These are phyloP conservation scores for Spodoptera litura DNA, from an alignment of 1,140 invertebrate genomes.

Conservation along the genomic window DNA sequence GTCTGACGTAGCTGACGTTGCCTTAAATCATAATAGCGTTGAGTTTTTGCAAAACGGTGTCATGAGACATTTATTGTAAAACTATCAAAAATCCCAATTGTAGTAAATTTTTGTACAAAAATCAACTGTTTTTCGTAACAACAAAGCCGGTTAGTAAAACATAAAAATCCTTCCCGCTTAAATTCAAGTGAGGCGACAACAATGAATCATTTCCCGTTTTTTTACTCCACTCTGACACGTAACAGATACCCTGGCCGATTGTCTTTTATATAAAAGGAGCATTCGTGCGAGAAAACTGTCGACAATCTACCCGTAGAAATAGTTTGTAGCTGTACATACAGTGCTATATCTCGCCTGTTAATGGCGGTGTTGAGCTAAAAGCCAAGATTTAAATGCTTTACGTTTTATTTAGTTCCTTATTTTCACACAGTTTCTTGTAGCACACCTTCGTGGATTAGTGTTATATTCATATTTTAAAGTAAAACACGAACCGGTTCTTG, in stretches of 20 bases:
- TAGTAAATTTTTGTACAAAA: constrained; percentile 10
- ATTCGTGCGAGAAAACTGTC: not conserved
- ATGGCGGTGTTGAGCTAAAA: not conserved
- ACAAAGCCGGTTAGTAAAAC: not conserved
- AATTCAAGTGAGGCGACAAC: constrained; percentile 9
- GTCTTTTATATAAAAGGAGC: constrained; percentile 12
- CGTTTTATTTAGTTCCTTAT: not conserved
- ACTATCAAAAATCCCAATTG: not conserved
- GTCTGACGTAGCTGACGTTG: not conserved
- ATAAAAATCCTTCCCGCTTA: constrained; percentile 9
- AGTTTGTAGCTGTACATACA: not conserved
- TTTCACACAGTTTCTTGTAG: too few species aligned
- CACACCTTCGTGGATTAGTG: too few species aligned
- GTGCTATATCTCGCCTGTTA: not conserved
- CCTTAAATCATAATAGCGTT: not conserved
- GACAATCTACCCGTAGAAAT: constrained; percentile 14
- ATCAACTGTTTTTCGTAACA: constrained; percentile 1
- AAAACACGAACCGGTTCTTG: too few species aligned
- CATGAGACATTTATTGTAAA: too few species aligned
- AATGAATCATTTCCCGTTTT: constrained; percentile 20
- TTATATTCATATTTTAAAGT: too few species aligned
- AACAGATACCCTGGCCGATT: constrained; percentile 18
- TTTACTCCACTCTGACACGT: constrained; percentile 12
- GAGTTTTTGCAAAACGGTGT: not conserved
- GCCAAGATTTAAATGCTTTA: not conserved